Conservation (phyloP, 2,888 invertebrate species). For the Junonia oenone region DNA sequence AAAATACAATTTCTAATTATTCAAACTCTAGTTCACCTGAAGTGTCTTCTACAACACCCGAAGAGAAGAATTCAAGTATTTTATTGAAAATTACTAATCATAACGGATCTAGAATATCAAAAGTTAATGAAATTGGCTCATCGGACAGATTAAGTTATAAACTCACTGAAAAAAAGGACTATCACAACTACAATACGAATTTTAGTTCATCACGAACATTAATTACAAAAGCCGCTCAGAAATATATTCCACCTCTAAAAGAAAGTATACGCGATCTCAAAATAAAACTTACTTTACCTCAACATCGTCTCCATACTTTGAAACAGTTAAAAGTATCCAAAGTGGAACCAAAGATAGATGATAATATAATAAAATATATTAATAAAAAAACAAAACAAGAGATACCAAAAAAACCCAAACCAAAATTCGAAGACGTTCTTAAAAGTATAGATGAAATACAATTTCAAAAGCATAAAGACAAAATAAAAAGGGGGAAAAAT, state of each 20-base stretch:
- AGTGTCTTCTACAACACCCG: conserved; percentile 71
- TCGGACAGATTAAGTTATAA: conserved; percentile 48
- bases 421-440: conserved; percentile 75
- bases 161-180: conserved; percentile 57
- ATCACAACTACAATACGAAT: conserved; percentile 40
- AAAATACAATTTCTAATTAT: conserved; percentile 33
- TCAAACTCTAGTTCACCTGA: conserved; percentile 58
- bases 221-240: conserved; percentile 72
- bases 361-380: conserved; percentile 35
- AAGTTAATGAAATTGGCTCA: conserved; percentile 47
- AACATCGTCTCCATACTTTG: conserved; percentile 61
- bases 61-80: conserved; percentile 60
- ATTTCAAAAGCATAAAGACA: conserved; percentile 63
- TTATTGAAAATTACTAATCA: conserved; percentile 66
- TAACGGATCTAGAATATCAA: conserved; percentile 58
- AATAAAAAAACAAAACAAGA: conserved; percentile 36
- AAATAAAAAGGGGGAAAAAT: conserved; percentile 56
- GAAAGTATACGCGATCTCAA: conserved; percentile 61
- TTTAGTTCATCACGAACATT: conserved; percentile 50
- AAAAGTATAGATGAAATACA: conserved; percentile 74
- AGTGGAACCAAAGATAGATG: conserved; percentile 49
- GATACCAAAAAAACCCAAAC: conserved; percentile 61
- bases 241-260: conserved; percentile 72
- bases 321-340: conserved; percentile 64
- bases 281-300: conserved; percentile 65